Evolutionary conservation across 1,140 invertebrate genomes (phyloP), one percentile per base, ranked within the genome.

Genomic region (Tetramorium parvispinum): DNA sequence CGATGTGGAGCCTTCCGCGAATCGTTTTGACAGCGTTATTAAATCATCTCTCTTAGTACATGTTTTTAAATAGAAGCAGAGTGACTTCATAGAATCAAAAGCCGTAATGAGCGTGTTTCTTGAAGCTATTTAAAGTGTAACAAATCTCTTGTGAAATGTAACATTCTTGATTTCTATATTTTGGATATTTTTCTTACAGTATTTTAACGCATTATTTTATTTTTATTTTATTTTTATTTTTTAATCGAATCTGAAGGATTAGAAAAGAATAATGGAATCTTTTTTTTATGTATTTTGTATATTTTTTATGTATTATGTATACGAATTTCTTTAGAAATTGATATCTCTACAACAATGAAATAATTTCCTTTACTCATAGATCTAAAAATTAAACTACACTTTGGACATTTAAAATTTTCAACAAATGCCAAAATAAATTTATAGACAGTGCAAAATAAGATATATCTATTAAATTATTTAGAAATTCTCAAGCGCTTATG

Each of bases 41-140:
- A 77, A 90, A 89, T 89, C 61, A 82, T 51, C 59, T 79, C 46
- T 57, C 43, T n/a, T 76, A 13, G 2, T 16, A 24, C 40, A 24
- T 10, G 6, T 65, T 49, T 78, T 65, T 43, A 21, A 37, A 18
- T 16, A 6, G 13, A n/a, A 51, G 32, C 13, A 5, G 32, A 46
- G 1, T 32, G 16, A 57, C 2, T 77, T 11, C 10, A 46, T 27
- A 55, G 4, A 37, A 5, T 46, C 4, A 27, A 24, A 71, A 21
- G n/a, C 11, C 21, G 18, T 13, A 24, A 57, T 37, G 7, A 16
- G n/a, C 18, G n/a, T 76, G 18, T 75, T 21, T 40, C 7, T 75
- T 4, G 8, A 32, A 27, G 51, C 8, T 18, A 32, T 53, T 11
- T 5, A 10, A 73, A 53, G 7, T n/a, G 27, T 21, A n/a, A 27